Base-by-base conservation (phyloP, 2,797 vertebrate genomes). In the Australoheros facetus region DNA sequence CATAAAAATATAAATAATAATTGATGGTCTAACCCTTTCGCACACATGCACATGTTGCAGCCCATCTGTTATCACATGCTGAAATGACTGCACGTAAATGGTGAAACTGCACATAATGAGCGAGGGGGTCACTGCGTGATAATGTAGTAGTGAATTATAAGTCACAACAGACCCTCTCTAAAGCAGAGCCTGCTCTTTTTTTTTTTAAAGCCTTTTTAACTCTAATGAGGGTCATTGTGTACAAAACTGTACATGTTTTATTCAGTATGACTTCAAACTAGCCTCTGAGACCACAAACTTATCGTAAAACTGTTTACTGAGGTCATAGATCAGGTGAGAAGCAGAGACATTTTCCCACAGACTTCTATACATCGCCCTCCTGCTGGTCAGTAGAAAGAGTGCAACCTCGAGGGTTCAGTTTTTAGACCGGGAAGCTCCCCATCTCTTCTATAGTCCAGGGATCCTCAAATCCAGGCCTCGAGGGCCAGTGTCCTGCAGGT, bases 41-140 rank as follows among this genome's bases (percentile, higher is more conserved):
- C 7, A 34, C 6, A 8, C 32, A 34, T 34, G 32, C 32, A 34
- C 37, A 39, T 37, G 26, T 62, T 62, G n/a, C 34, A 62, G 34
- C n/a, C 59, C 59, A 42, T 37, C 17, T 64, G 37, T 64, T 26
- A 14, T 17, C 21, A 64, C 26, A 37, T 45, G 60, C 60, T 17
- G 42, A 9, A 13, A 21, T 26, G 60, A 26, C 28, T 0, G 0
- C 26, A 0, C 1, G 5, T 32, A 7, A 32, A 7, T 32, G 32
- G 5, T 26, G 4, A 42, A 64, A 42, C 21, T 0, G 59, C 21
- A 10, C 1, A 1, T 42, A 62, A 62, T 26, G 37, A 26, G 9
- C 13, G 37, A 37, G 37, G 37, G 21, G 21, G 4, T 45, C 21
- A 17, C 16, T 45, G 21, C 21, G 23, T 4, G 1, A 42, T 42